A percentile compares a stretch with the other conserved stretches of the same genome.
These are phyloP conservation scores for Anoplophora glabripennis DNA, from an alignment of 1,140 invertebrate species.

Conservation along the genomic window DNA sequence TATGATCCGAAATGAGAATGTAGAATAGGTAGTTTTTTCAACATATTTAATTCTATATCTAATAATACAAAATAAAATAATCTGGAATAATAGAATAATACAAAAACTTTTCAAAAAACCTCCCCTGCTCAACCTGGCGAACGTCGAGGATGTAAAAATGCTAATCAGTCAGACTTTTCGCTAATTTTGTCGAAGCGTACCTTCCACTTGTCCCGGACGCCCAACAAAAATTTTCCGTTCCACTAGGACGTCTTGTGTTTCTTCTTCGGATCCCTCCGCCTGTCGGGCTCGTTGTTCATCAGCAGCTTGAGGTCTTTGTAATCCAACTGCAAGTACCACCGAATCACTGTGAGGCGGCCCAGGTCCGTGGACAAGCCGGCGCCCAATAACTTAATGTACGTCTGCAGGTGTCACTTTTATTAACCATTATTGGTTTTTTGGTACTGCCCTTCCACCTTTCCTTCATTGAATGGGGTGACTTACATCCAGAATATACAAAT, in stretches of 20 bases:
- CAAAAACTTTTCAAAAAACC: background rate
- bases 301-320: slow-evolving; percentile 58
- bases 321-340: slow-evolving; percentile 49
- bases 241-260: slow-evolving; percentile 59
- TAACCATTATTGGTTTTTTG: too few species aligned
- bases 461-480: too few species aligned
- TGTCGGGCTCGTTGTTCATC: slow-evolving; percentile 41
- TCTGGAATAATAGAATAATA: too few species aligned
- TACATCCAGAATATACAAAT: background rate
- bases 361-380: slow-evolving; percentile 40
- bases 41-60: too few species aligned
- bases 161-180: slow-evolving; percentile 38
- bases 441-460: too few species aligned
- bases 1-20: too few species aligned
- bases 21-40: too few species aligned
- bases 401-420: slow-evolving; percentile 36
- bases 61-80: too few species aligned
- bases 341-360: slow-evolving; percentile 43
- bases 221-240: slow-evolving; percentile 22
- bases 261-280: slow-evolving; percentile 53
- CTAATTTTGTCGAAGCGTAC: slow-evolving; percentile 32
- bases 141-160: slow-evolving; percentile 11
- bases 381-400: slow-evolving; percentile 45
- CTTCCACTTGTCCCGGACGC: slow-evolving; percentile 26
- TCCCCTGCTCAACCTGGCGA: background rate